A percentile compares a stretch with the other conserved stretches of the same genome.
Conservation (phyloP, 2,113 vertebrate species). For the Athene cunicularia region DNA sequence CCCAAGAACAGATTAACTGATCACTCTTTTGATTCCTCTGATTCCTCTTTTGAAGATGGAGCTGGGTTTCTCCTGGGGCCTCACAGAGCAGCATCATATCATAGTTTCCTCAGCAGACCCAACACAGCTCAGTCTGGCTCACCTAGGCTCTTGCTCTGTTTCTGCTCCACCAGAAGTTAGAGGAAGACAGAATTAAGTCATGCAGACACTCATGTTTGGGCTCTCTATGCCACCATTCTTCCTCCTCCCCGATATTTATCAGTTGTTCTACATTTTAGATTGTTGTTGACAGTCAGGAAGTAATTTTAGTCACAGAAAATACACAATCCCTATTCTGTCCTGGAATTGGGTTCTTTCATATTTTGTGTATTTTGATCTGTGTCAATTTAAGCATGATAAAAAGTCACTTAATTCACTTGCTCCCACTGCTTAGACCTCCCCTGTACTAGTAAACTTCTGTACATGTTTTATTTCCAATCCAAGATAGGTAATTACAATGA, state of each 20-base stretch:
- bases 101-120: fast-evolving
- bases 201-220: fast-evolving
- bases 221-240: fast-evolving
- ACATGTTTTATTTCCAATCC: not conserved
- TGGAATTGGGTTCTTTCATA: not conserved
- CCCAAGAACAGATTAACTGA: too few relatives aligned
- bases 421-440: not conserved
- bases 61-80: not conserved
- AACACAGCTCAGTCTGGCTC: fast-evolving
- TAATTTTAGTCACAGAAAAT: not conserved
- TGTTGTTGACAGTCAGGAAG: not conserved
- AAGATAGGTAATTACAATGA: not conserved
- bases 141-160: not conserved
- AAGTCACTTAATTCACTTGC: not conserved
- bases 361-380: not conserved
- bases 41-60: not conserved
- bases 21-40: too few relatives aligned
- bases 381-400: not conserved
- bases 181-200: not conserved
- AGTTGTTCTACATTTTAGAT: not conserved
- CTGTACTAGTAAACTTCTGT: not conserved
- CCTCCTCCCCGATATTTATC: not conserved
- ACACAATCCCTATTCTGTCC: fast-evolving
- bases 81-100: not conserved
- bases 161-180: not conserved